Percentiles rank a stretch among this genome's conserved stretches.
These are phyloP conservation scores for Salpingus planirostris DNA, from an alignment of 2,888 invertebrate genomes.

Conservation along the genomic window DNA sequence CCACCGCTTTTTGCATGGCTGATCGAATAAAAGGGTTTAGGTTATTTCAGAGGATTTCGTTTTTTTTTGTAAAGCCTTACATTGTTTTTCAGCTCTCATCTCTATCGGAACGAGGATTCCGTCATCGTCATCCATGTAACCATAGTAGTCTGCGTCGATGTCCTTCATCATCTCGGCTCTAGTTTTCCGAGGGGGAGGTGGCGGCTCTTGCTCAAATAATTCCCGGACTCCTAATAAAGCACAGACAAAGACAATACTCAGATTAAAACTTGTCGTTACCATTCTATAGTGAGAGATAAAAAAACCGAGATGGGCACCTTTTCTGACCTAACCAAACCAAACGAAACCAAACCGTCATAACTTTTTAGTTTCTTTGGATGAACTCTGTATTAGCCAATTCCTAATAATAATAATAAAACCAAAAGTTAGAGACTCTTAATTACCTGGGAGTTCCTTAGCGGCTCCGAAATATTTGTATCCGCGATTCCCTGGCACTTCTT, in stretches of 20 bases:
- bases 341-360: too few relatives aligned
- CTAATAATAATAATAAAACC: too few relatives aligned
- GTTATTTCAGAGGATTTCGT: too few relatives aligned
- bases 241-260: slow-evolving; percentile 4
- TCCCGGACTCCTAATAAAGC: slow-evolving; percentile 80
- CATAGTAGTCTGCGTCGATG: slow-evolving; percentile 98
- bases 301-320: too few relatives aligned
- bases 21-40: slow-evolving; percentile 17
- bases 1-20: slow-evolving; percentile 52
- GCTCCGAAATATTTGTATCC: slow-evolving; percentile 99
- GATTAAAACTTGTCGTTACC: slow-evolving; percentile 14
- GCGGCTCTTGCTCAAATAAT: slow-evolving; percentile 92
- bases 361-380: too few relatives aligned
- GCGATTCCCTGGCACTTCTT: slow-evolving; percentile 94
- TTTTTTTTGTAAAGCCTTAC: too few relatives aligned
- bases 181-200: slow-evolving; percentile 81
- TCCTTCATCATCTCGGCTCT: slow-evolving; percentile 96
- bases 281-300: slow-evolving; percentile 6
- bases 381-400: too few relatives aligned
- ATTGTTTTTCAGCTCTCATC: slow-evolving; percentile 64
- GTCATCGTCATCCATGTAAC: slow-evolving; percentile 97
- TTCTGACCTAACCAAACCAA: too few relatives aligned
- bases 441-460: slow-evolving; percentile 91
- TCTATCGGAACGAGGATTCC: slow-evolving; percentile 88
- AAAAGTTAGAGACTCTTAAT: too few relatives aligned